These are phyloP conservation scores for Hemistola chrysoprasaria DNA, from an alignment of 2,888 invertebrate genomes.

Conservation along the genomic window DNA sequence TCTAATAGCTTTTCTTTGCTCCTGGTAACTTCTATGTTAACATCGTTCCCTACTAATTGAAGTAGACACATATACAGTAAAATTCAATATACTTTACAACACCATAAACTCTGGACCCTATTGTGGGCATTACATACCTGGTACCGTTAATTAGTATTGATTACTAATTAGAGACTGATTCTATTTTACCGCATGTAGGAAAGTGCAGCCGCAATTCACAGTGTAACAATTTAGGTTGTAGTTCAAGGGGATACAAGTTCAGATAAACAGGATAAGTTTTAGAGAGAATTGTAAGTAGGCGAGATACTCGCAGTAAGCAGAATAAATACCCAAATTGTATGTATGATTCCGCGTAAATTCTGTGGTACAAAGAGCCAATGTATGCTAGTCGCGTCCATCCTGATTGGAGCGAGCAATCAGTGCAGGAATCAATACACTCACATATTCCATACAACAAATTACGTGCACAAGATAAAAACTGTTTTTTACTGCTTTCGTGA, in stretches of 20 bases:
- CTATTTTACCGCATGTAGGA: too few relatives aligned
- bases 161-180: too few relatives aligned
- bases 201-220: too few relatives aligned
- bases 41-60: background rate
- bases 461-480: constrained; percentile 19
- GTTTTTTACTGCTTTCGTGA: constrained; percentile 18
- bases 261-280: too few relatives aligned
- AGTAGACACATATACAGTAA: constrained; percentile 13
- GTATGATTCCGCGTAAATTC: constrained; percentile 37
- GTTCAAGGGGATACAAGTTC: too few relatives aligned
- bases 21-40: background rate
- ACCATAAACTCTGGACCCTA: constrained; percentile 12
- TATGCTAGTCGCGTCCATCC: constrained; percentile 43
- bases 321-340: constrained; percentile 30
- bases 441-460: constrained; percentile 23
- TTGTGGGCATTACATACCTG: constrained; percentile 6
- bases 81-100: constrained; percentile 17
- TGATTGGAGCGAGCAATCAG: constrained; percentile 45
- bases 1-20: background rate
- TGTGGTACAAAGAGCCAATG: constrained; percentile 20
- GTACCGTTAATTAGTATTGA: constrained; percentile 13
- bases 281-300: too few relatives aligned
- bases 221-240: too few relatives aligned
- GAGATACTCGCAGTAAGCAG: constrained; percentile 8
- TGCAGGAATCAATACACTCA: constrained; percentile 34